Evolutionary conservation across 2,113 vertebrate genomes (phyloP), one percentile per base, ranked within the genome.

Genomic region (Ailuropoda melanoleuca): DNA sequence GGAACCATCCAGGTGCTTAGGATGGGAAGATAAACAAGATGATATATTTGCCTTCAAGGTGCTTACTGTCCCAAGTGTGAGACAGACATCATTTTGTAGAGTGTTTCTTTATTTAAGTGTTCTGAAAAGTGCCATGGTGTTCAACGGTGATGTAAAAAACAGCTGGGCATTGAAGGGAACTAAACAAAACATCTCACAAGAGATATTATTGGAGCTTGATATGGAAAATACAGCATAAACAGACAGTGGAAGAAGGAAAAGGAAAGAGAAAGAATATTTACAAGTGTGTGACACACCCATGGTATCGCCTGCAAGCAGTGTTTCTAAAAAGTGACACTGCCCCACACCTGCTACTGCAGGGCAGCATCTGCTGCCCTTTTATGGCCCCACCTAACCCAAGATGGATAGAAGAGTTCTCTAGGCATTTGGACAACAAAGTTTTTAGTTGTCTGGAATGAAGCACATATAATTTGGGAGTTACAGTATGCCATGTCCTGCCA

Each of bases 11-110:
- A 82, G 48, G n/a, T 37, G 6, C 18, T 39, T 68, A 13, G 34
- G 29, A 50, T 1, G 74, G 80, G 95, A 93, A 56, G 24, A 74
- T 6, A 82, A 92, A 70, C 53, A 91, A 92, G 39, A 64, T 81
- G 43, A 92, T 24, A 39, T 31, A 56, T 72, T 88, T 66, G 50
- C 39, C 43, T 43, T 90, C 4, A 48, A 66, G 39, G 34, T 60
- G 17, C 31, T 90, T 31, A 58, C 24, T 81, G 11, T 53, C 17
- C 12, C 81, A 81, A 48, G 48, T 8, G 4, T 58, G 53, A 88
- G 24, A 66, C 24, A 26, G 34, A 60, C 21, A 74, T 64, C 24
- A 10, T 39, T 78, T 58, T 66, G 39, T 26, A 75, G 31, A 62
- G 29, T 60, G 53, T 68, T 94, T 78, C 23, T 77, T 72, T 86